Evolutionary conservation across 2,888 invertebrate species (phyloP), one percentile per base, ranked within the genome.

Genomic region (Heliconius ismenius): DNA sequence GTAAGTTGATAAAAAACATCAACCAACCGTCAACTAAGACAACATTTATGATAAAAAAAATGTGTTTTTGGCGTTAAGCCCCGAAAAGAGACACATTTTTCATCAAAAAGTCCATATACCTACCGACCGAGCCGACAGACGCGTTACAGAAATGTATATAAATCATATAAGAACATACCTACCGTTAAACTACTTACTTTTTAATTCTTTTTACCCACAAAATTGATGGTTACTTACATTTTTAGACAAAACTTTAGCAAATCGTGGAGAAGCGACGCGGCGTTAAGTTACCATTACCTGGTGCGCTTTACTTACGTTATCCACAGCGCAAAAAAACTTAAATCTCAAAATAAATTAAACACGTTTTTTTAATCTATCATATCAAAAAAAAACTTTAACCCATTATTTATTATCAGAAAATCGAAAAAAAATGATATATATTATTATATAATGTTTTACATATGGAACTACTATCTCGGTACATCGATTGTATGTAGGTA

Each of bases 401-500:
- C 54, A 54, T 54, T 49, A 26, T 43, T 18, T 24, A 68, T 36
- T 67, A 28, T 43, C 24, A 43, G 21, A 54, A 28, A 69, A 21
- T 49, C 49, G 49, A 32, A n/a, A 58, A 28, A 54, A 1, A 32
- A 32, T 6, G 0, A 32, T 32, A 32, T 32, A 6, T 32, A 32
- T 32, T 32, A 32, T 32, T 6, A 32, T 32, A 32, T 32, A 64
- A 65, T 43, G 15, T 36, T 73, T 54, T 74, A 67, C n/a, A 36
- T 11, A 67, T 68, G 74, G 72, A 73, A 43, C 73, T 73, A 73
- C 63, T 75, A 75, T 64, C 32, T 39, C 72, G 58, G 26, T 54
- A 72, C 39, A 65, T 32, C 32, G 32, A 32, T 76, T 93, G 93
- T 93, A 93, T 93, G 93, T 91, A 92, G 93, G 93, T 86, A 85